A percentile compares a stretch with the other conserved stretches of the same genome.
These are phyloP conservation scores for Ectropis crepuscularia DNA, from an alignment of 2,888 invertebrate genomes.

Conservation along the genomic window DNA sequence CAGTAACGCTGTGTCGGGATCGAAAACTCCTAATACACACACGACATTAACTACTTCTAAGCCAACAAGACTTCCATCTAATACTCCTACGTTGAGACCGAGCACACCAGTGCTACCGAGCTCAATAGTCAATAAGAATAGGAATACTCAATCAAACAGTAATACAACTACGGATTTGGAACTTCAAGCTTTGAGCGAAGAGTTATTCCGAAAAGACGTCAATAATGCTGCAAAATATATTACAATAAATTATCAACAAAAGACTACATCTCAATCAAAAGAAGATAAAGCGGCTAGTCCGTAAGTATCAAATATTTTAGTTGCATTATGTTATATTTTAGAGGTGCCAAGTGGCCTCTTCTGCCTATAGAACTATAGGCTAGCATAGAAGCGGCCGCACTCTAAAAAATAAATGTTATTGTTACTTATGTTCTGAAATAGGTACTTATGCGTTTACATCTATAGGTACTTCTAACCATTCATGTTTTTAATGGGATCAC, in stretches of 20 bases:
- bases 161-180: slow-evolving; percentile 83
- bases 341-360: too few relatives aligned
- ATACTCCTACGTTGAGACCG: slow-evolving; percentile 47
- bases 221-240: slow-evolving; percentile 90
- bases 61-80: slow-evolving; percentile 47
- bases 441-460: too few relatives aligned
- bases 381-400: too few relatives aligned
- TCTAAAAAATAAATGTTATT: too few relatives aligned
- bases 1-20: slow-evolving; percentile 64
- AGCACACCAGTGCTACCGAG: slow-evolving; percentile 68
- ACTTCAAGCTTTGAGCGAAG: slow-evolving; percentile 88
- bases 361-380: too few relatives aligned
- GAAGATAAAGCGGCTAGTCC: slow-evolving; percentile 90
- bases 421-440: too few relatives aligned
- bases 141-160: slow-evolving; percentile 54
- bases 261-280: slow-evolving; percentile 88
- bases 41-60: slow-evolving; percentile 46
- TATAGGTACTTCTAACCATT: too few relatives aligned
- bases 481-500: too few relatives aligned
- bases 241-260: slow-evolving; percentile 90
- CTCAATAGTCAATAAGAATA: slow-evolving; percentile 72
- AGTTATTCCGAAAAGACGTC: slow-evolving; percentile 88
- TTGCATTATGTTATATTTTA: too few relatives aligned
- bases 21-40: slow-evolving; percentile 51
- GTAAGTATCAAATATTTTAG: slow-evolving; percentile 80